These are phyloP conservation scores for Solea senegalensis DNA, from an alignment of 2,113 vertebrate species.

Conservation along the genomic window DNA sequence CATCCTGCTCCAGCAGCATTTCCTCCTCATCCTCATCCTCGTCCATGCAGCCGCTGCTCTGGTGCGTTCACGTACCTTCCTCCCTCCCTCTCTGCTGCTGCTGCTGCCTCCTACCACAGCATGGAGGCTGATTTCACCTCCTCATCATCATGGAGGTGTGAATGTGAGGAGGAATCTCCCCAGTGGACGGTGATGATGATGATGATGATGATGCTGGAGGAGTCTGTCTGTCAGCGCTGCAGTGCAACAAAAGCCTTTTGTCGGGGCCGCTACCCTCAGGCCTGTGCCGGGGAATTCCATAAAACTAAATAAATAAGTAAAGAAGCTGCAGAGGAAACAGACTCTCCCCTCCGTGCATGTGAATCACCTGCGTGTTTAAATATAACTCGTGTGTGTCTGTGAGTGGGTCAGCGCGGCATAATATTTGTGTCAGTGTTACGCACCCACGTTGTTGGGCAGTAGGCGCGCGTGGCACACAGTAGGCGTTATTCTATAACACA, in stretches of 20 bases:
- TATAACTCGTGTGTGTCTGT: neutral
- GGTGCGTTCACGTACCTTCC: neutral
- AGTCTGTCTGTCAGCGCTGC: conserved; percentile 27
- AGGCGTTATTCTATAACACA: no score
- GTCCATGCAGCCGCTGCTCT: neutral
- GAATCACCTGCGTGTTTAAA: no score
- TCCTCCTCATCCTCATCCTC: neutral
- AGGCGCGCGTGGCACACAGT: no score
- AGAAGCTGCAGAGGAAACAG: neutral
- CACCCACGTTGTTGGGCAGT: conserved; percentile 25
- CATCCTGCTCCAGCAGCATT: neutral
- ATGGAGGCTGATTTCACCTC: neutral
- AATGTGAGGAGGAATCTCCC: conserved; percentile 22
- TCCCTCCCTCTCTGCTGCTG: neutral
- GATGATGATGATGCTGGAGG: conserved; percentile 2
- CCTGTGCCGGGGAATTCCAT: neutral
- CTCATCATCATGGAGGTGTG: conserved; percentile 2
- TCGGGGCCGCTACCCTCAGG: conserved; percentile 27
- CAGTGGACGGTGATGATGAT: conserved; percentile 7
- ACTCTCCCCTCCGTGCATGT: no score
- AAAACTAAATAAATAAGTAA: neutral
- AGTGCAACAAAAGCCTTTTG: conserved; percentile 68
- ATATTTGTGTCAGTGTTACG: conserved; percentile 73
- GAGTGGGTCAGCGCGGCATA: conserved; percentile 56
- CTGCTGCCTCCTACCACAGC: neutral